Base-by-base conservation (phyloP, 1,140 invertebrate genomes). In the Atta texana region DNA sequence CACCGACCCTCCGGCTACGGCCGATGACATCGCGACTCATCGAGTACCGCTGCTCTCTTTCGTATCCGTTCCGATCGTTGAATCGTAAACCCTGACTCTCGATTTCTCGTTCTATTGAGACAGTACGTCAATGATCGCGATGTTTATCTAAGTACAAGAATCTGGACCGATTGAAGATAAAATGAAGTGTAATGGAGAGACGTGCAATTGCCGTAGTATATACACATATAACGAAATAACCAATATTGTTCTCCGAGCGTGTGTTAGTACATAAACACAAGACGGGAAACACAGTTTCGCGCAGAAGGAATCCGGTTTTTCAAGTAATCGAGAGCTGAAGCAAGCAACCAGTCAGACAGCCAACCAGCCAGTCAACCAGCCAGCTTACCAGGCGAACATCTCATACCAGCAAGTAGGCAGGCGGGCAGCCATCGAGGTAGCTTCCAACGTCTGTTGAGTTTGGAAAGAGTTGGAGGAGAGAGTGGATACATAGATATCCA, bases 231-330 rank as follows among this genome's bases (percentile, higher is more conserved):
- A 31, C 69, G 18, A 10, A 61, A 84, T 74, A 80, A 77, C 85
- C 76, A 82, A 90, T 87, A 91, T 90, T 91, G 89, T 88, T 87
- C 61, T 3, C 5, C 63, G 78, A 8, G 72, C 85, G 86, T 89
- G 90, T 92, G 93, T 92, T 87, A 85, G 90, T 93, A 92, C 90
- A 93, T 94, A 94, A 93, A 94, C 90, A 94, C 85, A 74, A 89
- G 88, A 89, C 91, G 94, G 94, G 92, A 95, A 94, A 94, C 93
- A 90, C 78, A 93, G 92, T 94, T 94, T 94, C 93, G 93, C 92
- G 92, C 92, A 91, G 90, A 89, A 92, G 93, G 92, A 94, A 95
- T 95, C 95, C 94, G 95, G 95, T 95, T 95, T 95, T 95, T 95
- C 94, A 94, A 95, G 94, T 95, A 95, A 95, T 95, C 93, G 93